A percentile compares a stretch with the other conserved stretches of the same genome.
Evolutionary conservation across 2,888 invertebrate genomes (phyloP).

Genomic region (Cantharis lateralis): DNA sequence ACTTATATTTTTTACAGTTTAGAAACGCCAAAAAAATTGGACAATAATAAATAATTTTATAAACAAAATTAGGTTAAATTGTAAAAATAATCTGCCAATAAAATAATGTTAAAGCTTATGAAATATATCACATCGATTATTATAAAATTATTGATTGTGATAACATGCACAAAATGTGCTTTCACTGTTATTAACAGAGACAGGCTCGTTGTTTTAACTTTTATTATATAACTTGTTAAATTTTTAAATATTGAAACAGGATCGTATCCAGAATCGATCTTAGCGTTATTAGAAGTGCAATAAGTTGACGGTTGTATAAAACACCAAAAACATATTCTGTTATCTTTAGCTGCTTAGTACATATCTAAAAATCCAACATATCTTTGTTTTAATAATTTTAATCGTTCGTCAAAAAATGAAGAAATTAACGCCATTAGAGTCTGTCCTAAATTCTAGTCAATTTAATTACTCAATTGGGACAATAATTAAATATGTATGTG

Average conservation of each 20-base stretch:
- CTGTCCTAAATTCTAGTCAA: constrained; percentile 37
- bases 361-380: constrained; percentile 11
- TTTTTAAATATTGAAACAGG: background rate
- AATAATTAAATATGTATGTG: constrained; percentile 30
- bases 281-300: background rate
- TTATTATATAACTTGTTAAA: background rate
- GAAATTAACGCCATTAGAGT: constrained; percentile 33
- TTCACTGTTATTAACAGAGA: background rate
- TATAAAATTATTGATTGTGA: background rate
- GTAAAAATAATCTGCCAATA: background rate
- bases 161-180: background rate
- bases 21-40: background rate
- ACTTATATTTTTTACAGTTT: background rate
- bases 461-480: constrained; percentile 33
- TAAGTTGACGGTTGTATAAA: background rate
- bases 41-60: background rate
- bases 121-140: constrained; percentile 4
- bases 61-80: background rate
- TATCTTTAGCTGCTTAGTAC: background rate
- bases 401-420: background rate
- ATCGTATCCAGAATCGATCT: background rate
- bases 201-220: background rate
- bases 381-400: constrained; percentile 9
- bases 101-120: background rate
- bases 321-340: background rate